Conservation (phyloP, 2,888 invertebrate genomes). For the Oligia strigilis region DNA sequence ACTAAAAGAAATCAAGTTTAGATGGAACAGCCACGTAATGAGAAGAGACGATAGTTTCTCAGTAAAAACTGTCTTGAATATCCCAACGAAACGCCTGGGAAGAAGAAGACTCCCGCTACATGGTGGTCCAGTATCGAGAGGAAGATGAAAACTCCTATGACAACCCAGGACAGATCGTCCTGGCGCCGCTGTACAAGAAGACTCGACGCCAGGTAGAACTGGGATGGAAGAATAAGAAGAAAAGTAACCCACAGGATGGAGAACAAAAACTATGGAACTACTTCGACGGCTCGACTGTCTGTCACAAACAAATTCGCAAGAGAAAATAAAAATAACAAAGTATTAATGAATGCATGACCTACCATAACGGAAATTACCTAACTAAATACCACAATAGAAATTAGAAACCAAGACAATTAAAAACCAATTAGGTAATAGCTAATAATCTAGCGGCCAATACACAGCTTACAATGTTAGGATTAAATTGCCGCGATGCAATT, state of each 20-base stretch:
- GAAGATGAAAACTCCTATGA: not conserved
- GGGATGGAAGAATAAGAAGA: not conserved
- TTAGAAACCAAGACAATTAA: constrained; percentile 12
- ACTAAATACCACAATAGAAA: not conserved
- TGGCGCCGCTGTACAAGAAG: not conserved
- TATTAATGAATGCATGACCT: not conserved
- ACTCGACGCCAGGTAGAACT: not conserved
- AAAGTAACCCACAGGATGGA: not conserved
- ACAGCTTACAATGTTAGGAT: not conserved
- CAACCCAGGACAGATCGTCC: not conserved
- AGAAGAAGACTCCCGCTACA: not conserved
- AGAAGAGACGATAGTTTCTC: not conserved
- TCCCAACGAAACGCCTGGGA: not conserved
- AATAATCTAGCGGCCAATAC: not conserved
- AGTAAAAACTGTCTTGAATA: not conserved
- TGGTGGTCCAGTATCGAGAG: not conserved
- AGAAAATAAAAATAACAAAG: not conserved
- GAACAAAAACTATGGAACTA: not conserved
- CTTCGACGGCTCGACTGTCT: not conserved
- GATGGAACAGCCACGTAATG: not conserved
- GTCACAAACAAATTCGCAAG: not conserved
- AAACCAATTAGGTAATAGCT: constrained; percentile 3
- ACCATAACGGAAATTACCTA: not conserved
- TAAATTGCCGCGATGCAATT: not conserved
- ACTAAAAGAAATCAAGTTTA: not conserved